Percentiles rank a stretch among this genome's conserved stretches.
phyloP scores from a whole-genome alignment of 2,113 vertebrate genomes.

The Callorhinus ursinus region DNA sequence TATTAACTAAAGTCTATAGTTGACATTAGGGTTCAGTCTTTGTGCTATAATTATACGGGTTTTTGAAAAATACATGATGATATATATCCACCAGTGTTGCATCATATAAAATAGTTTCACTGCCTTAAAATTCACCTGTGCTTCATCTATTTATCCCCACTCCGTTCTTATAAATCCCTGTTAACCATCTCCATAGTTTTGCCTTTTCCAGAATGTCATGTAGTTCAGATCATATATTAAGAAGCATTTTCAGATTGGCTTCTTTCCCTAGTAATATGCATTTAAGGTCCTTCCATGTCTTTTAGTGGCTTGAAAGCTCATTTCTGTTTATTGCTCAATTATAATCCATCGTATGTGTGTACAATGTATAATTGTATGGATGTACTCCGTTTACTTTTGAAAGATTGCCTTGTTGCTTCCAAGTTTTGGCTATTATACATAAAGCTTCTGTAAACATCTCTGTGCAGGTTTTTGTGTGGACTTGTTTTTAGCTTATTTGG shows the following conservation, averaged over 20 bases:
- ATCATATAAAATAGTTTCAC: neutral
- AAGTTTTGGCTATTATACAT: neutral
- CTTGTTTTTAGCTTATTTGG: neutral
- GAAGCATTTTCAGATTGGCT: neutral
- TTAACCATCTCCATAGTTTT: neutral
- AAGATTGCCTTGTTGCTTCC: neutral
- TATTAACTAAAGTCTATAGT: neutral
- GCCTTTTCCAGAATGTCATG: neutral
- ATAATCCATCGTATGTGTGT: neutral
- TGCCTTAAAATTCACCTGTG: neutral
- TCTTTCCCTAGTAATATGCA: neutral
- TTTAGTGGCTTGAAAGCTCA: neutral
- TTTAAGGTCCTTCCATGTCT: neutral
- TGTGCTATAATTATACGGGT: neutral
- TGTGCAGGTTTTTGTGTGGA: neutral
- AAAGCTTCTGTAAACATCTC: neutral
- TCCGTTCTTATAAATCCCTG: neutral
- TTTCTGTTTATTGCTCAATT: neutral
- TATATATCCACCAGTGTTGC: neutral
- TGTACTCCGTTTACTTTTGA: neutral
- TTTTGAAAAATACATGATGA: neutral
- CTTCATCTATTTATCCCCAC: neutral
- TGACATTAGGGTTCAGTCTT: neutral
- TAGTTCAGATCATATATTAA: neutral
- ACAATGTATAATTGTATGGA: neutral